Evolutionary conservation across 2,797 vertebrate genomes (phyloP).

Genomic region (Rhadinocentrus ornatus): DNA sequence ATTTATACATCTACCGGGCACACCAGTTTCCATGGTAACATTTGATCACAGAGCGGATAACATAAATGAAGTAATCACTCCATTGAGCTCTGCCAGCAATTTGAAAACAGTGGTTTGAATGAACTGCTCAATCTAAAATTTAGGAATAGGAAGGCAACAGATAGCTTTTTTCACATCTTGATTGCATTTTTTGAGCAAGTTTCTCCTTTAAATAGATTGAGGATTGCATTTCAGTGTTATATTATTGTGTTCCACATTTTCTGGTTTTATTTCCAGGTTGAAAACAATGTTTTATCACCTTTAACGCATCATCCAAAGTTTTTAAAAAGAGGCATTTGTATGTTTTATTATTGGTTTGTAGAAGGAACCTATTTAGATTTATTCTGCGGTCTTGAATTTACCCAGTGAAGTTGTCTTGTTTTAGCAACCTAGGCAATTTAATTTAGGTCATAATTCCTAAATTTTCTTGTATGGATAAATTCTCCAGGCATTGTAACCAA

Average conservation of each 20-base stretch:
- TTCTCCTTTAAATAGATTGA: not conserved
- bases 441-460: not conserved
- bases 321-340: not conserved
- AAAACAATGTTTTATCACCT: not conserved
- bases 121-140: conserved; percentile 57
- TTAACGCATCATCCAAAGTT: not conserved
- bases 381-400: not conserved
- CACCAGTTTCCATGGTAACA: conserved; percentile 83
- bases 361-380: not conserved
- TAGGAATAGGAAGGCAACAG: conserved; percentile 32
- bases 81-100: conserved; percentile 64
- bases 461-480: not conserved
- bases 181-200: conserved; percentile 21
- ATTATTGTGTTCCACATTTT: not conserved
- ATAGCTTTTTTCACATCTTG: conserved; percentile 20
- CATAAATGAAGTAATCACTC: conserved; percentile 76
- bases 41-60: conserved; percentile 72
- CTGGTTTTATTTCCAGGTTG: not conserved
- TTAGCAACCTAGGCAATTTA: not conserved
- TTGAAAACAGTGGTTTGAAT: conserved; percentile 65
- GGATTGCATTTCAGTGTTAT: not conserved
- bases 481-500: not conserved
- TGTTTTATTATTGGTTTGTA: not conserved
- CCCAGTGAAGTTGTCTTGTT: not conserved
- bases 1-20: conserved; percentile 62